A percentile compares a stretch with the other conserved stretches of the same genome.
These are phyloP conservation scores for Eurois occulta DNA, from an alignment of 2,888 invertebrate species.

Conservation along the genomic window DNA sequence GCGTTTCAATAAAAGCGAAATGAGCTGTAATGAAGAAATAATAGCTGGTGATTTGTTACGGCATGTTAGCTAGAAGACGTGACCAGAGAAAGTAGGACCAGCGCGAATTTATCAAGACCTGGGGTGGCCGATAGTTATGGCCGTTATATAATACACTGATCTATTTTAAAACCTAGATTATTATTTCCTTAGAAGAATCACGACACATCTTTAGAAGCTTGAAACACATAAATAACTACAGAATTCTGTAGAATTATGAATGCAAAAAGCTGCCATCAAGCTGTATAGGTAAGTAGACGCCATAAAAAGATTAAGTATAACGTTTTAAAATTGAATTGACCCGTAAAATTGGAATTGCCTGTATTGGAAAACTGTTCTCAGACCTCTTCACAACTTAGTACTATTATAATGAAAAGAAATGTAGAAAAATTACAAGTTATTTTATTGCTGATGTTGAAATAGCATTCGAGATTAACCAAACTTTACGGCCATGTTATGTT, in stretches of 20 bases:
- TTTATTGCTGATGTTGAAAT: conserved; percentile 4
- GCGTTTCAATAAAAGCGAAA: conserved; percentile 59
- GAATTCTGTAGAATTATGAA: neutral
- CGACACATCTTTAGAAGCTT: neutral
- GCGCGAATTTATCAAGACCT: conserved; percentile 77
- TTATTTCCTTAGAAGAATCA: neutral
- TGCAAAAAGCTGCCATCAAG: neutral
- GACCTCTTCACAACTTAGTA: conserved; percentile 6
- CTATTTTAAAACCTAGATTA: conserved; percentile 9
- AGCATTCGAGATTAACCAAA: conserved; percentile 16
- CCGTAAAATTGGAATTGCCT: conserved; percentile 18
- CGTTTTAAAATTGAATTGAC: conserved; percentile 30
- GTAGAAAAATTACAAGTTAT: neutral
- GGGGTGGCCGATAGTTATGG: conserved; percentile 66
- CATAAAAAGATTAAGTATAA: conserved; percentile 13
- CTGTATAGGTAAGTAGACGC: neutral
- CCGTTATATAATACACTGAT: conserved; percentile 20
- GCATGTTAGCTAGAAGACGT: conserved; percentile 70
- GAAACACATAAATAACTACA: neutral
- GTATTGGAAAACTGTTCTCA: conserved; percentile 26
- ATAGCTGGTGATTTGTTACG: conserved; percentile 68
- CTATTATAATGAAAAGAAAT: conserved; percentile 19
- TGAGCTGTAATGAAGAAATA: conserved; percentile 60
- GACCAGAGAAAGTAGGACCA: conserved; percentile 83
- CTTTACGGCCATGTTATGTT: conserved; percentile 63